Conservation (phyloP, 2,797 vertebrate genomes). For the Anguilla anguilla region DNA sequence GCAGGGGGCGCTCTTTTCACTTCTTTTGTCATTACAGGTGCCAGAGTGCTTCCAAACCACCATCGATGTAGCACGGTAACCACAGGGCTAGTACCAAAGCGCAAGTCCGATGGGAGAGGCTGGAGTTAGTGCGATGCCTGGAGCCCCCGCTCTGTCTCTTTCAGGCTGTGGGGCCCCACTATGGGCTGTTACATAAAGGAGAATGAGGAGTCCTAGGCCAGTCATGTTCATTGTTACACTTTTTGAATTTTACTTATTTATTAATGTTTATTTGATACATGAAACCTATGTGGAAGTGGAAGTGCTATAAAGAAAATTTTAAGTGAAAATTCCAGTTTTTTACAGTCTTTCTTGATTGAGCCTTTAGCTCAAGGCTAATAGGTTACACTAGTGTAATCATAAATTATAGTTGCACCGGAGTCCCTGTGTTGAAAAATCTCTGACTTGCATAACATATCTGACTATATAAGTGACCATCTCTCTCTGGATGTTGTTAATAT, state of each 20-base stretch:
- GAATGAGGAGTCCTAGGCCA: background rate
- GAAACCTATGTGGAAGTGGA: background rate
- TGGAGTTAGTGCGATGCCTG: background rate
- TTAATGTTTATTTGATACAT: background rate
- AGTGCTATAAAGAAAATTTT: background rate
- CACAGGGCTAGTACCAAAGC: background rate
- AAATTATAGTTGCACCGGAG: background rate
- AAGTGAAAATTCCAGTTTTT: background rate
- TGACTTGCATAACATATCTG: background rate
- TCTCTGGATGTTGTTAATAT: background rate
- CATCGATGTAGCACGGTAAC: conserved; percentile 45
- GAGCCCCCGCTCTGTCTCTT: background rate
- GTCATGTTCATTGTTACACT: background rate
- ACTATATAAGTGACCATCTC: background rate
- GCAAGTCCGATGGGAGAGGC: background rate
- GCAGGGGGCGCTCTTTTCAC: background rate
- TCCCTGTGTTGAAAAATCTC: background rate
- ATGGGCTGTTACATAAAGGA: background rate
- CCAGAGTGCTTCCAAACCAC: conserved; percentile 55
- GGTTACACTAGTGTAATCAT: background rate
- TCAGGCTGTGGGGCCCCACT: background rate
- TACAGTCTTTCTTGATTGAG: background rate
- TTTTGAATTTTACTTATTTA: background rate
- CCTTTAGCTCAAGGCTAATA: background rate
- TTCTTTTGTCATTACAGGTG: conserved; percentile 59